Evolutionary conservation across 2,888 invertebrate genomes (phyloP), one percentile per base, ranked within the genome.

Genomic region (Aleiodes leptofemur): DNA sequence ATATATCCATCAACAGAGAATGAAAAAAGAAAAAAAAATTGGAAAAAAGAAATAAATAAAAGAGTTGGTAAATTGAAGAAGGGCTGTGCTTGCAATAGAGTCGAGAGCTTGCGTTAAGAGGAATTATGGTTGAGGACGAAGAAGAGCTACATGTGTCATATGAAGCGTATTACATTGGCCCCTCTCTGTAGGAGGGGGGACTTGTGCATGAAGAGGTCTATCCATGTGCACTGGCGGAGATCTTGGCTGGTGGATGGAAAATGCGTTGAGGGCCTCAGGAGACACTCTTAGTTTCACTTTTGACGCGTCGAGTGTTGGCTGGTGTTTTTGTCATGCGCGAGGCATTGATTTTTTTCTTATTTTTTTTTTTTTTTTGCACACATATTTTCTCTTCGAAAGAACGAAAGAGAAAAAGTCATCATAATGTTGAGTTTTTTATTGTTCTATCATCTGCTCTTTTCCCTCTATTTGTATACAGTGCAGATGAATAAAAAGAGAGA

Each of bases 201-300:
- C 14, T 59, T 48, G 34, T 64, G 16, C 43, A 43, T 64, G 64
- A 48, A 64, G 64, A 64, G 64, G 64, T 64, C 48, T 43, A 43
- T 57, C 61, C 61, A 14, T 48, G 64, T 64, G 64, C 43, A 61
- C 43, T 43, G 38, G 38, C 43, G 38, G 38, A 64, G 64, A 34
- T 38, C 61, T 38, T 38, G 9, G 61, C n/a, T 38, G 64, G 16
- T 16, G 56, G 56, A 38, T 31, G 43, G 48, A 43, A 43, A 43
- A 43, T 11, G 43, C 64, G 43, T 43, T 23, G 48, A 64, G 64
- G 48, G 64, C 43, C 43, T 23, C 64, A 48, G 64, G 64, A 64
- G 64, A 64, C 64, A 64, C 64, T 64, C 48, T 64, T 64, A 43
- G 48, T 64, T 48, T 64, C 64, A 64, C 43, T 64, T 64, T 64